phyloP scores from a whole-genome alignment of 1,140 invertebrate genomes.

The Heterodera carotae region DNA sequence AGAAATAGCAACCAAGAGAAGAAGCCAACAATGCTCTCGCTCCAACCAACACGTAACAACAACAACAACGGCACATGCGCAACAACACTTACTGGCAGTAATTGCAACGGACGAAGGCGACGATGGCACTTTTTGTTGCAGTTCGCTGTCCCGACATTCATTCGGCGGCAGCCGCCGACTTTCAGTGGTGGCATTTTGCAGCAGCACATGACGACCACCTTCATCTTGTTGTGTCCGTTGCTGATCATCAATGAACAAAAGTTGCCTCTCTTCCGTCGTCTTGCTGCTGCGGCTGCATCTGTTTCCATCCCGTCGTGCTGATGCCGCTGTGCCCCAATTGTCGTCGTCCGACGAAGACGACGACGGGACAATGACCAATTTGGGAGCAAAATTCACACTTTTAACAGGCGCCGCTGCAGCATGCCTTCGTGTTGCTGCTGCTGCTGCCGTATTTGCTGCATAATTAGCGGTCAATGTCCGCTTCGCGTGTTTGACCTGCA shows the following conservation, averaged over 20 bases:
- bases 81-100: neutral
- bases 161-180: too few species aligned
- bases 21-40: neutral
- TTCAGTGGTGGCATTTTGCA: neutral
- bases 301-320: constrained; percentile 6
- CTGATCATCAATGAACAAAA: neutral
- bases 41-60: neutral
- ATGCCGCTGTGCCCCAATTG: neutral
- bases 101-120: neutral
- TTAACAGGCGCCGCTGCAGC: neutral
- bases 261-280: neutral
- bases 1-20: neutral
- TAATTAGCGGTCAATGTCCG: constrained; percentile 16
- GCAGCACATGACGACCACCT: too few species aligned
- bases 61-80: neutral
- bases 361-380: constrained; percentile 1
- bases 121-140: neutral
- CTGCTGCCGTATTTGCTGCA: neutral
- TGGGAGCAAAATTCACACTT: constrained; percentile 19
- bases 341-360: constrained; percentile 1
- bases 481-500: constrained; percentile 14
- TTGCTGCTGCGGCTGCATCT: too few species aligned
- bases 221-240: too few species aligned
- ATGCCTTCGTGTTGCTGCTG: neutral
- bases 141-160: too few species aligned